Evolutionary conservation across 2,113 vertebrate species (phyloP).

Genomic region (Genyomyrus donnyi): DNA sequence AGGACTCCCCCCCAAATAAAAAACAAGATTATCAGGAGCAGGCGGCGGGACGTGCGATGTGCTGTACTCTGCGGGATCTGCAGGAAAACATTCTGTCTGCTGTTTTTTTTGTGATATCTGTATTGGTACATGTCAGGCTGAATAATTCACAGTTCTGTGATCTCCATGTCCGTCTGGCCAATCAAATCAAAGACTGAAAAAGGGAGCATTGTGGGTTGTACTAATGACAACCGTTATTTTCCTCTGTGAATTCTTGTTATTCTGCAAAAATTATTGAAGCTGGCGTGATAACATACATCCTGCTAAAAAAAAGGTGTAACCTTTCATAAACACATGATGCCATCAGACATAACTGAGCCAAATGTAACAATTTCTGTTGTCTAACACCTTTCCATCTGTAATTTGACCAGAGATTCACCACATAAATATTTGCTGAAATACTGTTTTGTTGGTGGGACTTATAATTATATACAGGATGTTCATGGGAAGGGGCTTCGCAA

Average conservation of each 20-base stretch:
- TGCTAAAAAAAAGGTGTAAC: background rate
- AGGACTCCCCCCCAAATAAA: background rate
- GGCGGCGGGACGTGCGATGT: background rate
- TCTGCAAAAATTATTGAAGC: background rate
- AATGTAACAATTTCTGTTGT: background rate
- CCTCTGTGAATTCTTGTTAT: background rate
- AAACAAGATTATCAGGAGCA: background rate
- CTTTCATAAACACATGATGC: background rate
- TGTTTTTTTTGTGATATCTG: constrained; percentile 28
- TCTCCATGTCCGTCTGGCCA: constrained; percentile 14
- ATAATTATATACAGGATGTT: background rate
- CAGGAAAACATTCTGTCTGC: background rate
- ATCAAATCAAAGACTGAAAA: constrained; percentile 17
- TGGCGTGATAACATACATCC: background rate
- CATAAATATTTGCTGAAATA: background rate
- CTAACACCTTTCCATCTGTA: background rate
- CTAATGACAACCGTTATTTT: background rate
- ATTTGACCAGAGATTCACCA: background rate
- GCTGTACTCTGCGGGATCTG: background rate
- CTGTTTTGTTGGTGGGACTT: background rate
- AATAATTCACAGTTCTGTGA: background rate
- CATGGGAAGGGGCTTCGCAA: background rate
- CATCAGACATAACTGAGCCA: background rate
- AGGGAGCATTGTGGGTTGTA: background rate
- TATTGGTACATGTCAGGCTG: constrained; percentile 28